phyloP scores from a whole-genome alignment of 1,140 invertebrate genomes.

The Lasioglossum baleicum region DNA sequence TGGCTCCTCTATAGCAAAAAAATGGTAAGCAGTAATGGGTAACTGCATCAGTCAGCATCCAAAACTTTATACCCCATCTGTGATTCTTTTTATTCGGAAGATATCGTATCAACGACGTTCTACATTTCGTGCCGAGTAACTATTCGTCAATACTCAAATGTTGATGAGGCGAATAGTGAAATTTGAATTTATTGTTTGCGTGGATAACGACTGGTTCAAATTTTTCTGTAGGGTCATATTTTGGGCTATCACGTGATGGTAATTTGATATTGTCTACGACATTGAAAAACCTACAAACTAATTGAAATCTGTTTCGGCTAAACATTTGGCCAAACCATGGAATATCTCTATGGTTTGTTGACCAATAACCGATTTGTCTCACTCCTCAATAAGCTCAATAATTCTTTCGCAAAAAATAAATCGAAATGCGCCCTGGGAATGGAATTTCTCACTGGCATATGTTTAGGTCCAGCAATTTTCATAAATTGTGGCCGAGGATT shows the following conservation, averaged over 20 bases:
- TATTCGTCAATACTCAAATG: slow-evolving; percentile 63
- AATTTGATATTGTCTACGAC: slow-evolving; percentile 40
- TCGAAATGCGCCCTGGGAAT: slow-evolving; percentile 14
- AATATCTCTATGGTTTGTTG: slow-evolving; percentile 54
- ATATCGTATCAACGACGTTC: slow-evolving; percentile 54
- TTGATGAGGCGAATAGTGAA: slow-evolving; percentile 59
- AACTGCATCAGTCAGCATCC: slow-evolving; percentile 58
- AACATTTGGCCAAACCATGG: slow-evolving; percentile 69
- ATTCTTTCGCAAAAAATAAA: slow-evolving; percentile 14
- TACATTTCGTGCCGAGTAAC: slow-evolving; percentile 16
- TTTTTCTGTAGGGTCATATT: slow-evolving; percentile 18
- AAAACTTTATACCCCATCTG: slow-evolving; percentile 63
- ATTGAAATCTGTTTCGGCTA: slow-evolving; percentile 58
- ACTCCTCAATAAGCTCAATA: slow-evolving; percentile 7
- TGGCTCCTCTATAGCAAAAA: slow-evolving; percentile 56
- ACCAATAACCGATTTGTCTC: slow-evolving; percentile 56
- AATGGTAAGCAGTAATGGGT: slow-evolving; percentile 58
- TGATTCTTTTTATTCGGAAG: slow-evolving; percentile 65
- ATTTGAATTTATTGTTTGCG: slow-evolving; percentile 29
- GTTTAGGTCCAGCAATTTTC: slow-evolving; percentile 4
- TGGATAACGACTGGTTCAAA: slow-evolving; percentile 16
- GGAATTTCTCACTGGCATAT: slow-evolving; percentile 16
- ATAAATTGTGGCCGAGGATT: slow-evolving; percentile 21
- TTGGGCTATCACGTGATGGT: slow-evolving; percentile 25
- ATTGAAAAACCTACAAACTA: slow-evolving; percentile 63